Base-by-base conservation (phyloP, 2,888 invertebrate species). In the Drosophila sordidula region DNA sequence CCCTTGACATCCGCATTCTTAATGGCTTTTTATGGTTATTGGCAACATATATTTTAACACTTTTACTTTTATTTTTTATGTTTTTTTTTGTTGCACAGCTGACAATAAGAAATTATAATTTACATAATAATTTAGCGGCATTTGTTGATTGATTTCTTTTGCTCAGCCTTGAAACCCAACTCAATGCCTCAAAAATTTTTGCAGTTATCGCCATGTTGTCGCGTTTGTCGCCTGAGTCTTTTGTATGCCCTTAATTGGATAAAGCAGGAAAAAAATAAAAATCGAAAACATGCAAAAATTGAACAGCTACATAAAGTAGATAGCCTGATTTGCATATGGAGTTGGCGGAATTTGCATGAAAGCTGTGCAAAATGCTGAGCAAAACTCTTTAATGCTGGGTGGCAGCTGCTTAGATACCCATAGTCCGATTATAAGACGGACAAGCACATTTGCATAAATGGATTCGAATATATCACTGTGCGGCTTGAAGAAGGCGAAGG, bases 61-160 rank as follows among this genome's bases (percentile, higher is more conserved):
- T 85, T 85, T 87, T 87, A 85, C 77, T 87, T 79, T 87, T 79
- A 4, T 42, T 8, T 42, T 8, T 47, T 3, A 3, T 39, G 1
- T 18, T 18, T 18, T 18, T 18, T 14, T 16, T 26, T 47, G 26
- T 64, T 36, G 32, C 57, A 57, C 42, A 50, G 57, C 65, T 56
- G 46, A 65, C 50, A 58, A 62, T 59, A 66, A 64, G 76, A 87
- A 82, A 85, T 76, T 69, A 79, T 74, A 65, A 71, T 85, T 85
- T 87, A 68, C 76, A 87, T 70, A 76, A 71, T 71, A 69, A 74
- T 82, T 85, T 82, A 64, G 79, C 61, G 75, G 61, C 56, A 49
- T 70, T 68, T 68, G 62, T 63, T 84, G 83, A 82, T 79, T 82
- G 86, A 87, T 87, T 85, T 87, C 65, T 52, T 54, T 34, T 51